These are phyloP conservation scores for Tupaia tana DNA, from an alignment of 2,113 vertebrate species.

Conservation along the genomic window DNA sequence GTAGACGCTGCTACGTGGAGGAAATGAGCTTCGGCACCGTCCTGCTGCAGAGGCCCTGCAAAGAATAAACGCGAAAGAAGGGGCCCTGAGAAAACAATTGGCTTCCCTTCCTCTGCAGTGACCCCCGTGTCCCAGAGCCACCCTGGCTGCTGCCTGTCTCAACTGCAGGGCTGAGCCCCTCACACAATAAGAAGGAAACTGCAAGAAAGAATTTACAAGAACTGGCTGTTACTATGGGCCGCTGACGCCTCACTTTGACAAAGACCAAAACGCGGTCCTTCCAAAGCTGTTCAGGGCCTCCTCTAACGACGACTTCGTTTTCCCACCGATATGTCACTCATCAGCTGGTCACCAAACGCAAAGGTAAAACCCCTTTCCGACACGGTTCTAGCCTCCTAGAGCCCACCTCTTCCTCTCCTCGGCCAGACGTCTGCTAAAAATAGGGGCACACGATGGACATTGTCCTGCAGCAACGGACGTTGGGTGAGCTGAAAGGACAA, in stretches of 20 bases:
- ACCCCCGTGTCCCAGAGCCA: constrained; percentile 35
- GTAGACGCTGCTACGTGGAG: constrained; percentile 82
- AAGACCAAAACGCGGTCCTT: not conserved
- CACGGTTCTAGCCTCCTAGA: not conserved
- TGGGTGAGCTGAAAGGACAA: not conserved
- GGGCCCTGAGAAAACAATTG: constrained; percentile 82
- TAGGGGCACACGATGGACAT: not conserved
- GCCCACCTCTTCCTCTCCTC: not conserved
- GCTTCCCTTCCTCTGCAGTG: constrained; percentile 74
- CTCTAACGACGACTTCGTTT: not conserved
- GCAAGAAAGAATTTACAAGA: constrained; percentile 73
- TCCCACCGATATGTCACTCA: not conserved
- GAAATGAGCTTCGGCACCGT: constrained; percentile 72
- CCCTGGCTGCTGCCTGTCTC: constrained; percentile 31
- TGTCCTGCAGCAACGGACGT: not conserved
- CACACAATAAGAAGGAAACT: constrained; percentile 54
- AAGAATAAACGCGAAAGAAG: constrained; percentile 67
- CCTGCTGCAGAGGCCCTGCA: constrained; percentile 65
- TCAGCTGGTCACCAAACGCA: not conserved
- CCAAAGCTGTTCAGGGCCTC: not conserved
- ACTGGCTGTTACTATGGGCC: constrained; percentile 48
- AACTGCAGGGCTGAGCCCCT: not conserved
- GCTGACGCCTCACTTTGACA: not conserved
- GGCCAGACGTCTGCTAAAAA: not conserved
- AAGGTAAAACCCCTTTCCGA: not conserved